Conservation (phyloP, 2,888 invertebrate genomes). For the Poecilus cupreus region DNA sequence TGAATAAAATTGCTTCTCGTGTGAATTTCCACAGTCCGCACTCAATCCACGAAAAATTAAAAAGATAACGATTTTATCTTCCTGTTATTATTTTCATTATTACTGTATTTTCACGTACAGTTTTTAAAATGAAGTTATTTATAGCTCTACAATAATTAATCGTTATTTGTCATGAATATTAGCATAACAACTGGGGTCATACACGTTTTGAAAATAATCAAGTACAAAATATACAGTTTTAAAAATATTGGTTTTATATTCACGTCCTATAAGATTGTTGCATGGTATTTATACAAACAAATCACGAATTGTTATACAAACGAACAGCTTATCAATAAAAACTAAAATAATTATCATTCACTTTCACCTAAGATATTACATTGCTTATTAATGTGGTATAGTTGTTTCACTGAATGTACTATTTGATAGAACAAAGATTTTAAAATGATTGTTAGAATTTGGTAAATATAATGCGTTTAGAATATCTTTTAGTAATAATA, state of each 20-base stretch:
- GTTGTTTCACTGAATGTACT: neutral
- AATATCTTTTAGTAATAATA: too few species aligned
- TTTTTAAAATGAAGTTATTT: neutral
- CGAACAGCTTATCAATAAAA: constrained; percentile 21
- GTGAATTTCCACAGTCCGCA: constrained; percentile 19
- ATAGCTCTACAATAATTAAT: neutral
- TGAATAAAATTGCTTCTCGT: constrained; percentile 17
- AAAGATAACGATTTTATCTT: constrained; percentile 13
- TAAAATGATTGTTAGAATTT: constrained; percentile 6
- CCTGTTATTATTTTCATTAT: constrained; percentile 29
- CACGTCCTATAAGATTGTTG: neutral
- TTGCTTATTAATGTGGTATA: constrained; percentile 19
- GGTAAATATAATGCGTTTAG: constrained; percentile 25
- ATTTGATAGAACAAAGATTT: neutral
- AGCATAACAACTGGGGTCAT: neutral
- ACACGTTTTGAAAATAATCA: neutral
- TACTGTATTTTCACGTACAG: neutral
- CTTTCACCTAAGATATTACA: constrained; percentile 30
- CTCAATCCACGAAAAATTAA: constrained; percentile 24
- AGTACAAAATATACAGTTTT: neutral
- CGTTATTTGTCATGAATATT: neutral
- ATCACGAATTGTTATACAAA: constrained; percentile 28
- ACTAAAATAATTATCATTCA: constrained; percentile 33
- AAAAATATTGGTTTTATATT: neutral
- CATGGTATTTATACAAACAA: constrained; percentile 1